Conservation (phyloP, 2,797 vertebrate species). For the Labeo calbasu region DNA sequence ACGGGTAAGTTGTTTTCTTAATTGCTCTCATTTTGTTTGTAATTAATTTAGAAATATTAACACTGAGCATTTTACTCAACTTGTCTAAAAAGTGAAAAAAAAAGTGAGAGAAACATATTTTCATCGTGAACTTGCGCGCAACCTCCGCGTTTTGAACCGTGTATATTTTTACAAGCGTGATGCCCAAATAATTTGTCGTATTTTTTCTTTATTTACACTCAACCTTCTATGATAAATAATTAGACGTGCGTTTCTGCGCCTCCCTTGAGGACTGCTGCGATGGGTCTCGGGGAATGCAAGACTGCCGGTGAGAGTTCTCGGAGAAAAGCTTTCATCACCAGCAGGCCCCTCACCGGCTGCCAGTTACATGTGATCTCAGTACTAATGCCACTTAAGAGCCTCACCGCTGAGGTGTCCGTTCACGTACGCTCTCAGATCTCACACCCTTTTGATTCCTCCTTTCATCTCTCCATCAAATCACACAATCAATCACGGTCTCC, state of each 20-base stretch:
- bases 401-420: slow-evolving; percentile 34
- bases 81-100: not conserved
- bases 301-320: slow-evolving; percentile 34
- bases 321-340: slow-evolving; percentile 43
- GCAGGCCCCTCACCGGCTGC: slow-evolving; percentile 44
- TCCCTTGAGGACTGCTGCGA: slow-evolving; percentile 38
- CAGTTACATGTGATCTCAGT: slow-evolving; percentile 45
- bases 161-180: slow-evolving; percentile 29
- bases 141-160: not conserved
- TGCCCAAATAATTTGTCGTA: slow-evolving; percentile 37
- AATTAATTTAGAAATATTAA: not conserved
- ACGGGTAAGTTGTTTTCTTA: slow-evolving; percentile 71
- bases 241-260: slow-evolving; percentile 37
- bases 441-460: slow-evolving; percentile 49
- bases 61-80: not conserved
- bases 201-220: slow-evolving; percentile 40
- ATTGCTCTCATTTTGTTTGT: not conserved
- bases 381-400: slow-evolving; percentile 43
- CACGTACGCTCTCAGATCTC: slow-evolving; percentile 35
- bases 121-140: not conserved
- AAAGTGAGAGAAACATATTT: not conserved
- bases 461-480: slow-evolving; percentile 53
- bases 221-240: slow-evolving; percentile 50
- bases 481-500: slow-evolving; percentile 52
- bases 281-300: slow-evolving; percentile 36